Percentiles rank a stretch among this genome's conserved stretches.
Evolutionary conservation across 2,888 invertebrate species (phyloP).

Genomic region (Ophion obscuratus): DNA sequence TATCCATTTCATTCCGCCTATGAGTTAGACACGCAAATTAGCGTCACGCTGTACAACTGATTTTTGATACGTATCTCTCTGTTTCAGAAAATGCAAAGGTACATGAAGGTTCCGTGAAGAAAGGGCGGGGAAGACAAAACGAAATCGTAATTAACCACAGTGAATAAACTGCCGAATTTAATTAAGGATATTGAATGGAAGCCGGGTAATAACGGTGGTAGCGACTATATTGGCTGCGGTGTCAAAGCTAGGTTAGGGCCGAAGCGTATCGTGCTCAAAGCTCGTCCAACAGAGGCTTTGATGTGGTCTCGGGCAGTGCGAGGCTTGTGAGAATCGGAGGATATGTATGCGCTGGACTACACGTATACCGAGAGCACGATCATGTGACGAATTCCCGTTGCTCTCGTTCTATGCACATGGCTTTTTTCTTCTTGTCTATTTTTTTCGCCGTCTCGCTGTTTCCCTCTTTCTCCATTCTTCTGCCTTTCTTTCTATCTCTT

Average conservation of each 20-base stretch:
- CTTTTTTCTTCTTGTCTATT: not conserved
- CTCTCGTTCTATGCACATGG: constrained; percentile 15
- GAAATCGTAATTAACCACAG: constrained; percentile 83
- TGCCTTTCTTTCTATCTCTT: not conserved
- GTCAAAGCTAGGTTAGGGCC: constrained; percentile 82
- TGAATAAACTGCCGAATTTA: constrained; percentile 84
- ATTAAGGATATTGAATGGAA: constrained; percentile 84
- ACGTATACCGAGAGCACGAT: constrained; percentile 54
- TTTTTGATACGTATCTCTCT: not conserved
- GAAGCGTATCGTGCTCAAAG: constrained; percentile 82
- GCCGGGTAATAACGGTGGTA: constrained; percentile 81
- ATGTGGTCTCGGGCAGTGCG: constrained; percentile 83
- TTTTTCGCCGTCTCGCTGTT: constrained; percentile 22
- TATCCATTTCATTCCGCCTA: not conserved
- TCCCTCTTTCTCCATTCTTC: not conserved
- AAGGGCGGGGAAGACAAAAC: constrained; percentile 66
- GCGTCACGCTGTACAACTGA: not conserved
- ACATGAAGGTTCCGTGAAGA: constrained; percentile 12
- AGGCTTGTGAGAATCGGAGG: constrained; percentile 78
- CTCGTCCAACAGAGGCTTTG: constrained; percentile 81
- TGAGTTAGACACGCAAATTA: not conserved
- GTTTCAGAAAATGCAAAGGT: constrained; percentile 22
- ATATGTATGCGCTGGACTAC: constrained; percentile 67
- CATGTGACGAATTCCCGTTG: constrained; percentile 42
- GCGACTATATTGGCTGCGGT: constrained; percentile 83